These are phyloP conservation scores for Acleris laterana DNA, from an alignment of 2,888 invertebrate species.

Conservation along the genomic window DNA sequence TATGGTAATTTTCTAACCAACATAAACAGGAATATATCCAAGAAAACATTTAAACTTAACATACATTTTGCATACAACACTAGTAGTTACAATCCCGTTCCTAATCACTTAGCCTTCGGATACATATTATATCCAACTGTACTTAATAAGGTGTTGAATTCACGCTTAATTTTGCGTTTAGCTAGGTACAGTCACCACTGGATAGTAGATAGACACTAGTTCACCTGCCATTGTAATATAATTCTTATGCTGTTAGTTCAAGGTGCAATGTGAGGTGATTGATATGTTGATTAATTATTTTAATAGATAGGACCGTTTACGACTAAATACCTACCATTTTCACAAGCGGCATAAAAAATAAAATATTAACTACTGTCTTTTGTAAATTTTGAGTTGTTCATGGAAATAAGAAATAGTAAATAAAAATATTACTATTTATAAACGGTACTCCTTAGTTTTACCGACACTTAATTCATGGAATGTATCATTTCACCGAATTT, in stretches of 20 bases:
- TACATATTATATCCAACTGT: constrained; percentile 25
- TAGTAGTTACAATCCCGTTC: not conserved
- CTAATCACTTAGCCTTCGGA: constrained; percentile 29
- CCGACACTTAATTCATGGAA: too few relatives aligned
- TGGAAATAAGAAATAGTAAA: too few relatives aligned
- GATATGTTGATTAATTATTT: not conserved
- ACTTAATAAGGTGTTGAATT: constrained; percentile 35
- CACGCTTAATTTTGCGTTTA: constrained; percentile 26
- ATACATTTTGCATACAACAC: not conserved
- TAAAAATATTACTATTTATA: too few relatives aligned
- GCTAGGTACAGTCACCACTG: constrained; percentile 3
- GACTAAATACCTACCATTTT: too few relatives aligned
- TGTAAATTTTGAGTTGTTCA: too few relatives aligned
- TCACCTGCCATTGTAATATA: not conserved
- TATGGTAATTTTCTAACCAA: too few relatives aligned
- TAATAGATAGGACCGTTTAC: constrained; percentile 9
- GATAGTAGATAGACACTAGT: not conserved
- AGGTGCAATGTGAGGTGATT: not conserved
- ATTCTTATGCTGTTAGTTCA: not conserved
- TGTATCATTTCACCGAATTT: too few relatives aligned
- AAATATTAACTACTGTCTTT: too few relatives aligned
- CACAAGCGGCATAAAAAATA: too few relatives aligned
- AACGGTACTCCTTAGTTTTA: too few relatives aligned
- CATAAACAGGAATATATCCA: too few relatives aligned
- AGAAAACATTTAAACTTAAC: not conserved